phyloP scores from a whole-genome alignment of 2,113 vertebrate species.

The Vombatus ursinus region DNA sequence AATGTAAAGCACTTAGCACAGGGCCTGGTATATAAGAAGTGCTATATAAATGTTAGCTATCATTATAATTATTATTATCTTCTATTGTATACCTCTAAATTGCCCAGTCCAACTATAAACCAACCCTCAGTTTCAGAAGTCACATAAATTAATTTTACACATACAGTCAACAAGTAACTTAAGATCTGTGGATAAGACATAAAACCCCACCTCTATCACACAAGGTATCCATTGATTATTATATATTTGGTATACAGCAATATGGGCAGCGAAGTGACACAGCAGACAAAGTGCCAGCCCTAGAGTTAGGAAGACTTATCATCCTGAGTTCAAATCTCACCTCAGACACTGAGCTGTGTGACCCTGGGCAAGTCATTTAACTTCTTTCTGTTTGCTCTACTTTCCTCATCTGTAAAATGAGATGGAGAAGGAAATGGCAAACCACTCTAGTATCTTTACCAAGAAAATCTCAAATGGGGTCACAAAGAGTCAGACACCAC shows the following conservation, averaged over 20 bases:
- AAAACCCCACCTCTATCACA: neutral
- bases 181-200: neutral
- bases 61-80: neutral
- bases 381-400: neutral
- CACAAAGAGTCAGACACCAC: neutral
- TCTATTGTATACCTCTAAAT: neutral
- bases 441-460: neutral
- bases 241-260: neutral
- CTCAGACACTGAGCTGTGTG: neutral
- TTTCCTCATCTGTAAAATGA: neutral
- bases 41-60: neutral
- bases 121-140: neutral
- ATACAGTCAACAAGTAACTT: neutral
- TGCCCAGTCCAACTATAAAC: neutral
- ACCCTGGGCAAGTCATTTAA: neutral
- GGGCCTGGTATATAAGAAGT: neutral
- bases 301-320: neutral
- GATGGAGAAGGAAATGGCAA: neutral
- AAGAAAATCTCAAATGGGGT: neutral
- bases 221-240: neutral
- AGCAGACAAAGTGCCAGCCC: neutral
- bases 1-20: neutral
- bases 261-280: neutral
- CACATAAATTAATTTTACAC: neutral
- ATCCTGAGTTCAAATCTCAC: neutral